Base-by-base conservation (phyloP, 2,888 invertebrate species). In the Ferrisia virgata region DNA sequence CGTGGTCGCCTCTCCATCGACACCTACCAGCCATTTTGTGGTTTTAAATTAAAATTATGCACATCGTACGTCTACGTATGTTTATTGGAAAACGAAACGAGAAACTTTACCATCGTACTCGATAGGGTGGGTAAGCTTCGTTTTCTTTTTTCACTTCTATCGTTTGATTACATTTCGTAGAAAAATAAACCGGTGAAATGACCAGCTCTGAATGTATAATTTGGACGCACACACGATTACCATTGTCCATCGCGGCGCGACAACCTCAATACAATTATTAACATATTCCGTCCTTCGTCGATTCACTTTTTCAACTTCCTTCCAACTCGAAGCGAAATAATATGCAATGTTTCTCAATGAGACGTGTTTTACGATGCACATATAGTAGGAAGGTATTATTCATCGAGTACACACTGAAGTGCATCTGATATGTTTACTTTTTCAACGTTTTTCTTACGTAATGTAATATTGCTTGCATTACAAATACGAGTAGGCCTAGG, bases 241-340 rank as follows among this genome's bases (percentile, higher is more conserved):
- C 64, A 64, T 64, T 76, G 33, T 76, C 72, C 72, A 76, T 76
- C 72, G 72, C 6, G 1, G 9, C 18, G 72, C 72, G 33, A 36
- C 36, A 76, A 76, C 36, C 31, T 76, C 36, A 76, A 76, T 76
- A 18, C 36, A 18, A 76, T 76, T 72, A 72, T 72, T 76, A 76
- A 76, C 72, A 76, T 76, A 76, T 36, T 18, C 18, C 22, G 72
- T 76, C 72, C 72, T 76, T 76, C 72, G 72, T 76, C 31, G 28
- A 28, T 69, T 76, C 72, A 22, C 72, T 18, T 64, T 43, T 64
- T 64, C 64, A 64, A 64, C 64, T 64, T 64, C 64, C 64, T 64
- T 64, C 64, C 28, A 76, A 76, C 53, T 47, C 53, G 22, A 53
- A 33, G 13, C 18, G 36, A 31, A 15, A 36, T 36, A 76, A 76